These are phyloP conservation scores for Alentia gelatinosa DNA, from an alignment of 2,888 invertebrate genomes.

Conservation along the genomic window DNA sequence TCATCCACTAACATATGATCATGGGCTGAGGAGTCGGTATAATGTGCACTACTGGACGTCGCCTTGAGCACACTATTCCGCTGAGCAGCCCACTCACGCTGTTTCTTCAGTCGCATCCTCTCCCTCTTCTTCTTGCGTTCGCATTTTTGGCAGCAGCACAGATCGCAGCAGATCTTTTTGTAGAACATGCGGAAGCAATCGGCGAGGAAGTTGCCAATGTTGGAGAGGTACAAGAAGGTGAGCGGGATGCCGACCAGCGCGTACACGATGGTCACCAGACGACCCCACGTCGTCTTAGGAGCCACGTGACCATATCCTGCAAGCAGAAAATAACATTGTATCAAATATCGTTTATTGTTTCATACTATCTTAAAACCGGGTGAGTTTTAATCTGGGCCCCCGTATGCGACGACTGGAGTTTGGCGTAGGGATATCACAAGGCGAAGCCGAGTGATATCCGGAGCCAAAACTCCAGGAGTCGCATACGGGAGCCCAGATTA, in stretches of 20 bases:
- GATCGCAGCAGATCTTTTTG: slow-evolving; percentile 68
- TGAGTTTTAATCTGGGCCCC: no score
- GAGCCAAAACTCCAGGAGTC: no score
- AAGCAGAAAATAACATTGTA: slow-evolving; percentile 51
- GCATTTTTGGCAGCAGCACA: slow-evolving; percentile 67
- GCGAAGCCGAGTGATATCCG: no score
- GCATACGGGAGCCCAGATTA: no score
- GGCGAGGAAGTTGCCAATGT: slow-evolving; percentile 71
- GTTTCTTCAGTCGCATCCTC: slow-evolving; percentile 55
- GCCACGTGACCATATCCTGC: slow-evolving; percentile 71
- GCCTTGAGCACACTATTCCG: slow-evolving; percentile 48
- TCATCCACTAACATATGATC: not conserved
- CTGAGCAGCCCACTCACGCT: slow-evolving; percentile 41
- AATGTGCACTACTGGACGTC: not conserved
- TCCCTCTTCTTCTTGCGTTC: slow-evolving; percentile 64
- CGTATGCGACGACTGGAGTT: no score
- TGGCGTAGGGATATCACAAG: no score
- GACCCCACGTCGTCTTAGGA: slow-evolving; percentile 68
- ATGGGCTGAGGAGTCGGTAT: not conserved
- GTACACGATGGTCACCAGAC: slow-evolving; percentile 69
- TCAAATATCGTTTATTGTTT: no score
- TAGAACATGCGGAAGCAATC: slow-evolving; percentile 69
- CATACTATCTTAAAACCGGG: no score
- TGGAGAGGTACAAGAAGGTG: slow-evolving; percentile 70
- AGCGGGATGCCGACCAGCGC: slow-evolving; percentile 70